phyloP scores from a whole-genome alignment of 92 coral and sea anemone genomes.

The Phenganax marumi region DNA sequence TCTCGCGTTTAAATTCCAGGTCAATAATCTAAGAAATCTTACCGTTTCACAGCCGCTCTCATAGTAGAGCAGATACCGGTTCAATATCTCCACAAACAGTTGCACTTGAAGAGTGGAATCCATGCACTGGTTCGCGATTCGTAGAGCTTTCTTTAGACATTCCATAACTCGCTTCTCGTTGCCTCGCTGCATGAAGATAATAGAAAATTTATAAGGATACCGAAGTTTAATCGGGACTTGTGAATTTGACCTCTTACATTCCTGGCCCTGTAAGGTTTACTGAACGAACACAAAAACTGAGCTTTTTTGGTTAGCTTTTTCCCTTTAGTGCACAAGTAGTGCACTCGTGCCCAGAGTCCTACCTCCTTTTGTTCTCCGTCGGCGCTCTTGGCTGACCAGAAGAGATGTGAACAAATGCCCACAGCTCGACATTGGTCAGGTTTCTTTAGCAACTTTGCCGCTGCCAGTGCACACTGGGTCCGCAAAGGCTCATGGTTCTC shows the following conservation, averaged over 20 bases:
- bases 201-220: background rate
- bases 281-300: background rate
- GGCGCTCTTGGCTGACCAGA: conserved; percentile 94
- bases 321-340: background rate
- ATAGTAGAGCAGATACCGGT: conserved; percentile 82
- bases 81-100: conserved; percentile 89
- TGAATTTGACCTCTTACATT: background rate
- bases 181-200: conserved; percentile 64
- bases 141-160: conserved; percentile 93
- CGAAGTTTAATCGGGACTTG: background rate
- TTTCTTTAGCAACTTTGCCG: conserved; percentile 92
- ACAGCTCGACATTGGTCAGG: conserved; percentile 99
- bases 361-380: conserved; percentile 97
- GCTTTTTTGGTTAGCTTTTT: background rate
- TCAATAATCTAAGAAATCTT: conserved; percentile 34
- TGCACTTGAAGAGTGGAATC: conserved; percentile 92
- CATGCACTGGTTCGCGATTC: conserved; percentile 98
- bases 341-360: conserved; percentile 16
- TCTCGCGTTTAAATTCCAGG: background rate
- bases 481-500: conserved; percentile 98
- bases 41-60: conserved; percentile 87
- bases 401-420: conserved; percentile 94
- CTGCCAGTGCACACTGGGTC: conserved; percentile 96
- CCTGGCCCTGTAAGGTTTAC: too few relatives aligned
- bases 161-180: conserved; percentile 94